Percentiles rank a stretch among this genome's conserved stretches.
Conservation (phyloP, 2,888 invertebrate genomes). For the Pelosia muscerda region DNA sequence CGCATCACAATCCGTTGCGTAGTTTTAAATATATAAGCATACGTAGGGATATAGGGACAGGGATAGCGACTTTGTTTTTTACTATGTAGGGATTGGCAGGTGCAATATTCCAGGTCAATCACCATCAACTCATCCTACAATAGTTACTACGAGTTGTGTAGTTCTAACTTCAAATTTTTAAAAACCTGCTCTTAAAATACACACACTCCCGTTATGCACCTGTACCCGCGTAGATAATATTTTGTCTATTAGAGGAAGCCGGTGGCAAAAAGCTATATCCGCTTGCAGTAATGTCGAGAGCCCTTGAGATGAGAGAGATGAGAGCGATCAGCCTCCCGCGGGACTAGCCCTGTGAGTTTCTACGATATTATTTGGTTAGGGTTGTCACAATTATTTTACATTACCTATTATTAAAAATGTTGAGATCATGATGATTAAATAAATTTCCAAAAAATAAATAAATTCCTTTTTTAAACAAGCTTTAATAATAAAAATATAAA, state of each 20-base stretch:
- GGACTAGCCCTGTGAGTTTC: slow-evolving; percentile 56
- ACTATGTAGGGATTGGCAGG: too few species aligned
- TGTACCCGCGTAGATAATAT: slow-evolving; percentile 43
- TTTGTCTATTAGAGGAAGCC: slow-evolving; percentile 33
- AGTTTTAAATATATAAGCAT: too few species aligned
- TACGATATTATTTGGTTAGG: slow-evolving; percentile 49
- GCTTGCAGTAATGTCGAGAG: slow-evolving; percentile 57
- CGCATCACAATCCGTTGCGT: too few species aligned
- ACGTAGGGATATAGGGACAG: too few species aligned
- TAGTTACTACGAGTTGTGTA: too few species aligned
- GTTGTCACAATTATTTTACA: slow-evolving; percentile 45
- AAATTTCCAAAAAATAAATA: neutral
- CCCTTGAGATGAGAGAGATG: slow-evolving; percentile 55
- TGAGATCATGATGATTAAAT: too few species aligned
- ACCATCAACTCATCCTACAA: neutral
- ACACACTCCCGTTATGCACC: slow-evolving; percentile 32
- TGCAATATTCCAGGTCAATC: too few species aligned
- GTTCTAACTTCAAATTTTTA: neutral
- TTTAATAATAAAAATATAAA: too few species aligned
- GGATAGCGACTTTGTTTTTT: too few species aligned
- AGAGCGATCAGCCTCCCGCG: slow-evolving; percentile 53
- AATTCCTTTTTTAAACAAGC: neutral
- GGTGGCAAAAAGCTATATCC: slow-evolving; percentile 65
- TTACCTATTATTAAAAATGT: neutral
- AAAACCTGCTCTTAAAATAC: slow-evolving; percentile 18